Evolutionary conservation across 1,140 invertebrate species (phyloP), one percentile per base, ranked within the genome.

Genomic region (Papilio glaucus): DNA sequence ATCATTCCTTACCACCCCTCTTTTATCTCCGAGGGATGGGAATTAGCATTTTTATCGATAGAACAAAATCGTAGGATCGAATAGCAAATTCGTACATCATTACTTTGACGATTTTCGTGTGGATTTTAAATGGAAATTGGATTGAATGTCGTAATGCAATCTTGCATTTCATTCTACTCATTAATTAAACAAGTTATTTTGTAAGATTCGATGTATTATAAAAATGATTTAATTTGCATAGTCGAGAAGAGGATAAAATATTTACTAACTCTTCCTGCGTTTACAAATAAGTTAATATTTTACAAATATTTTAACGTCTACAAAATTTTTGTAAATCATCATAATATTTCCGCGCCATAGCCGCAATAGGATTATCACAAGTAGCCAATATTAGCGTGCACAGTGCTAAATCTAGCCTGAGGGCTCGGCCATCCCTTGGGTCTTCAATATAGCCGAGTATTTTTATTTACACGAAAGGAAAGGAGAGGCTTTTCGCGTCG

Each of bases 31-130:
- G 72, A 83, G 84, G 82, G 80, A 78, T 78, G 84, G 62, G 76
- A 74, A 87, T 88, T 88, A 83, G 84, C 85, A 88, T 90, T 88
- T 90, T 88, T 88, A 87, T 90, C 82, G 86, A 90, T 85, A 85
- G 78, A 78, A 75, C 18, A 61, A 74, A 71, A 77, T 73, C 61
- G 77, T 53, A 65, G 72, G 53, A 74, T 72, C 42, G 73, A 49
- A 37, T 24, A 29, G 72, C 65, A 75, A 74, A 80, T 80, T 80
- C 74, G 63, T 68, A 63, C 63, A 68, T 39, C 60, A 62, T 72
- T 72, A 75, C 68, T 45, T 71, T 45, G 71, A 41, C 70, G 41
- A 60, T 68, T 37, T 13, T 42, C 39, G 33, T 39, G n/a, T 71
- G 65, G 15, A 33, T 26, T 63, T 71, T 60, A 39, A 71, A 41